Conservation (phyloP, 2,113 vertebrate genomes). For the Orcinus orca region DNA sequence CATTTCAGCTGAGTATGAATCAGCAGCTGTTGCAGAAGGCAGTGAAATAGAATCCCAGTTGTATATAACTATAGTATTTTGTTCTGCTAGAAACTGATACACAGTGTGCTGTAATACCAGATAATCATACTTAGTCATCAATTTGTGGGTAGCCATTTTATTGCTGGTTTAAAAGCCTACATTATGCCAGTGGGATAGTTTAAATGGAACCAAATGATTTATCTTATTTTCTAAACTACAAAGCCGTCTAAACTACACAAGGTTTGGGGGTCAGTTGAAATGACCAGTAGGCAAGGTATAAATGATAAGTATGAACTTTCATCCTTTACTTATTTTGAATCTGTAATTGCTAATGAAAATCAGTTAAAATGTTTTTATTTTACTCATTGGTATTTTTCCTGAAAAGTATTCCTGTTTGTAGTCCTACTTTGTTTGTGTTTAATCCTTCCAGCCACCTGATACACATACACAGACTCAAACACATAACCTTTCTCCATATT, state of each 20-base stretch:
- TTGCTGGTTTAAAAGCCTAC: background rate
- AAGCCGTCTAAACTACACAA: background rate
- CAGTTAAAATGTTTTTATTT: slow-evolving; percentile 10
- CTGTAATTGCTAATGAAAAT: slow-evolving; percentile 37
- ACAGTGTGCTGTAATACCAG: background rate
- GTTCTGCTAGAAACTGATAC: background rate
- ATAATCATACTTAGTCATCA: background rate
- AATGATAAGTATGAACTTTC: background rate
- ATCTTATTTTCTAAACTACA: slow-evolving; percentile 8
- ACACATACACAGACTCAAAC: background rate
- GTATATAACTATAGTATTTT: background rate
- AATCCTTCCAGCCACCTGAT: background rate
- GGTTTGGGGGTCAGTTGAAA: background rate
- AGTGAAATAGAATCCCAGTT: background rate
- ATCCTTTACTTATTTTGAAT: slow-evolving; percentile 13
- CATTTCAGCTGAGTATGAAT: background rate
- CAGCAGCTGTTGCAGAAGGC: background rate
- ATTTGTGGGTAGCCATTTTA: background rate
- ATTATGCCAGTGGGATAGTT: background rate
- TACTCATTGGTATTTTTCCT: background rate
- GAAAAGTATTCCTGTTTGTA: background rate
- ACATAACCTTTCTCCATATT: background rate
- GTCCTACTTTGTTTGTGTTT: background rate
- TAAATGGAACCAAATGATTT: background rate
- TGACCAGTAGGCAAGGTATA: background rate